phyloP scores from a whole-genome alignment of 92 coral and sea anemone species.

The Chrysogorgia sp. region DNA sequence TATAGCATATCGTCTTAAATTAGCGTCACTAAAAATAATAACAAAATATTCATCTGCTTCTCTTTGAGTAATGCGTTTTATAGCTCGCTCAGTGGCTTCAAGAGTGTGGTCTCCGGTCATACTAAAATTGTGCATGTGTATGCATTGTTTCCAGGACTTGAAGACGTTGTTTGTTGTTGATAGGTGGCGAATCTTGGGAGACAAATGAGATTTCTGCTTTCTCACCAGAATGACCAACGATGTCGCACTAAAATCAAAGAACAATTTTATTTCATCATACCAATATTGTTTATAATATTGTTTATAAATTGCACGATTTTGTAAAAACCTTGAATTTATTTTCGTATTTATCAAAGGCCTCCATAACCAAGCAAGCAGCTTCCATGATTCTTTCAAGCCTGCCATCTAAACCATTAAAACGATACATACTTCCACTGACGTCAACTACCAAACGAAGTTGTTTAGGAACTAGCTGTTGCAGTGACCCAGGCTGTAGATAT shows the following conservation, averaged over 20 bases:
- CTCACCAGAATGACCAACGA: conserved; percentile 96
- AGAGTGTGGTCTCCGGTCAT: conserved; percentile 98
- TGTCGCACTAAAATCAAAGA: conserved; percentile 72
- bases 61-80: conserved; percentile 69
- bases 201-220: conserved; percentile 91
- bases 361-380: conserved; percentile 97
- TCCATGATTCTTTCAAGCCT: conserved; percentile 97
- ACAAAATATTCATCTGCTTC: conserved; percentile 98
- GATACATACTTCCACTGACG: conserved; percentile 99
- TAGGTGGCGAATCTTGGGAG: conserved; percentile 79
- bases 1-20: conserved; percentile 88
- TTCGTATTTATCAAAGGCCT: conserved; percentile 88
- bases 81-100: conserved; percentile 84
- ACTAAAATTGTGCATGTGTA: conserved; percentile 98
- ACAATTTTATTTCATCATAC: no score
- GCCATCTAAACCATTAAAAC: conserved; percentile 95
- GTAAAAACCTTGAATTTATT: conserved; percentile 92
- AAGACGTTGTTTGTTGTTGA: conserved; percentile 92
- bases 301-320: no score
- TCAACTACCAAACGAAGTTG: conserved; percentile 97
- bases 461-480: conserved; percentile 94
- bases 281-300: no score
- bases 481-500: conserved; percentile 76
- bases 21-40: conserved; percentile 92
- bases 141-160: conserved; percentile 94